Evolutionary conservation across 92 coral and sea anemone genomes (phyloP), one percentile per base, ranked within the genome.

Genomic region (Porites cylindrica): DNA sequence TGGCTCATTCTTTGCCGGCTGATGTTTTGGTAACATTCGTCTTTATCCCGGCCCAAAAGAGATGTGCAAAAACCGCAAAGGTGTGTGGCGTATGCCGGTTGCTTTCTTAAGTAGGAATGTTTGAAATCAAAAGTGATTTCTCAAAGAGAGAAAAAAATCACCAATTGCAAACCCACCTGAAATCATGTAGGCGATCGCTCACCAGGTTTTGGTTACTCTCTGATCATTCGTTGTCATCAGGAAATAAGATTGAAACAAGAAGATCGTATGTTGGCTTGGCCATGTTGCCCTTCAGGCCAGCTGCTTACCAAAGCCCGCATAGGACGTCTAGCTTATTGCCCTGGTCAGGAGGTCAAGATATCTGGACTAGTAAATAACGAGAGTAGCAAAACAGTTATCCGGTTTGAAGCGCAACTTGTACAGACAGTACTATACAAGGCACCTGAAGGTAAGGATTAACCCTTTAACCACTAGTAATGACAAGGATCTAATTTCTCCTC

Each of bases 321-420:
- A 74, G 78, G 20, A 32, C 24, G 78, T 10, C 60, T 74, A 0
- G 78, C 78, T 2, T 74, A 74, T 53, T 74, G 78, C 60, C 78
- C 78, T 74, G 78, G 78, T 52, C 43, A 74, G 78, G 62, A 74
- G 26, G 63, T 74, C 78, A 74, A 74, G 78, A 74, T 74, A 74
- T 74, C 78, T 51, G 78, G 78, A n/a, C 26, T 18, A 18, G 52
- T 74, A 16, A 74, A n/a, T 43, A 74, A 74, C 26, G 78, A 74
- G 61, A 74, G 78, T 7, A 50, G 78, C 56, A 52, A 74, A 74
- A 32, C 8, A 74, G 78, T 74, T 50, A 17, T 74, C 29, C 62
- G 78, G n/a, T 21, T n/a, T 52, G 78, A 74, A 74, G 78, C 32
- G 18, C 78, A 74, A 43, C 62, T 74, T 20, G 78, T 74, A 18